Evolutionary conservation across 2,888 invertebrate genomes (phyloP).

Genomic region (Escarpia spicata): DNA sequence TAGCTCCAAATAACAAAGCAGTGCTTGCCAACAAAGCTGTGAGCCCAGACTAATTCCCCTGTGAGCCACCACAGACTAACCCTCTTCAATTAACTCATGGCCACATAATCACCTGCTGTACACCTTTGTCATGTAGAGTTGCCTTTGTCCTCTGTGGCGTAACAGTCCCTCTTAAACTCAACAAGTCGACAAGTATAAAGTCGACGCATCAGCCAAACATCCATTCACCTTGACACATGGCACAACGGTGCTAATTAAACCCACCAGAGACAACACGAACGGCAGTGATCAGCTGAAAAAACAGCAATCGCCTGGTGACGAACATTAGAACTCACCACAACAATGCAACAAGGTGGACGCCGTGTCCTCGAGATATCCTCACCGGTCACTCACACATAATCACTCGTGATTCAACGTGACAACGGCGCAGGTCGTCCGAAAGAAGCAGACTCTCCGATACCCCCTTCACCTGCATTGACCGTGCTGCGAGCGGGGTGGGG

Average conservation of each 20-base stretch:
- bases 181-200: background rate
- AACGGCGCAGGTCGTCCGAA: background rate
- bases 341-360: background rate
- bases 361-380: background rate
- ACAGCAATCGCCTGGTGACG: background rate
- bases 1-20: slow-evolving; percentile 3
- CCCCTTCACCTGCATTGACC: background rate
- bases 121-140: background rate
- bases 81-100: background rate
- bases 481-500: background rate
- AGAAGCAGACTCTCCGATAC: background rate
- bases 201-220: background rate
- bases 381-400: background rate
- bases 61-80: background rate
- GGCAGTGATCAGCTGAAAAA: background rate
- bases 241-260: background rate
- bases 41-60: background rate
- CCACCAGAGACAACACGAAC: background rate
- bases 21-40: background rate
- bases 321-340: background rate
- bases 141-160: background rate
- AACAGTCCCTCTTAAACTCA: background rate
- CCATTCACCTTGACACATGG: background rate
- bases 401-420: background rate
- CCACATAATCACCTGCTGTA: background rate